A percentile compares a stretch with the other conserved stretches of the same genome.
These are phyloP conservation scores for Carpatolechia fugitivella DNA, from an alignment of 2,888 invertebrate species.

Conservation along the genomic window DNA sequence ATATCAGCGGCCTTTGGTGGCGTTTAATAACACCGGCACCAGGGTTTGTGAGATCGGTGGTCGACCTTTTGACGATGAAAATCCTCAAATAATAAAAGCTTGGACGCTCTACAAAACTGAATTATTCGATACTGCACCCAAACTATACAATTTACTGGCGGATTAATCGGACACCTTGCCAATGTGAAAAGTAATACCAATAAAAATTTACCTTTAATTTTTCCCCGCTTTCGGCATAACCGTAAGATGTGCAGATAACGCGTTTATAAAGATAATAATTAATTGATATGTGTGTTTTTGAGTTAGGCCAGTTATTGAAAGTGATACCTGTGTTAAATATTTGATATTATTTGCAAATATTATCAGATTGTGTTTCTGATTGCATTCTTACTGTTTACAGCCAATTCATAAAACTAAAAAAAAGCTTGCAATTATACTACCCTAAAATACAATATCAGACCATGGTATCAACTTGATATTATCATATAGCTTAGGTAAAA, in stretches of 20 bases:
- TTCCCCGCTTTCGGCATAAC: constrained; percentile 10
- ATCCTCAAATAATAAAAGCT: neutral
- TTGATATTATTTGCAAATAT: neutral
- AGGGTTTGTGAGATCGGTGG: too few species aligned
- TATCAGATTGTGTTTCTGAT: neutral
- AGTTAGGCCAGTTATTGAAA: neutral
- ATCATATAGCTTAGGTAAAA: too few species aligned
- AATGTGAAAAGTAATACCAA: constrained; percentile 13
- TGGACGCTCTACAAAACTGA: constrained; percentile 24
- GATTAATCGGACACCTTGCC: constrained; percentile 23
- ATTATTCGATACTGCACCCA: constrained; percentile 29
- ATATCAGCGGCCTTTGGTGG: too few species aligned
- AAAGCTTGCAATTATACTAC: too few species aligned
- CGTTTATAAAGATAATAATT: constrained; percentile 4
- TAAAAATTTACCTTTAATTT: constrained; percentile 22
- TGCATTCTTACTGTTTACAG: neutral
- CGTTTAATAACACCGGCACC: too few species aligned
- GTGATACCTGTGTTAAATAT: neutral
- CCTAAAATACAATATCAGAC: too few species aligned
- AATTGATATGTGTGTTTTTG: constrained; percentile 9
- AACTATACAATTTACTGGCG: constrained; percentile 20
- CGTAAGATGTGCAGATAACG: constrained; percentile 6
- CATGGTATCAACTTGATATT: too few species aligned
- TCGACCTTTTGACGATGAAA: too few species aligned
- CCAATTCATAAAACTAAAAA: neutral